Base-by-base conservation (phyloP, 2,113 vertebrate species). In the Pseudopipra pipra region DNA sequence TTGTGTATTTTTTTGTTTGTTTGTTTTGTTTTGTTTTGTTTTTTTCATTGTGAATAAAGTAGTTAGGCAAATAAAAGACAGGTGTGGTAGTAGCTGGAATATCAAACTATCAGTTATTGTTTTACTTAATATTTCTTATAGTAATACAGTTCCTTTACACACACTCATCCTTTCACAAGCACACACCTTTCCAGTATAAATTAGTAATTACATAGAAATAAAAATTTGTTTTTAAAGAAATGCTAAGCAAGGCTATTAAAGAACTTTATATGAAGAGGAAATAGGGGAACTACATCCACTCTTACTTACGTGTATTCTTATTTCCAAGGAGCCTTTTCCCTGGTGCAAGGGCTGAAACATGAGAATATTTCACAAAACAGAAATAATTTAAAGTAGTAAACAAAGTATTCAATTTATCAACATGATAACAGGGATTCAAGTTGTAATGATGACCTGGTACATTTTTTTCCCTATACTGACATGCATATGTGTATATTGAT, bases 211-310 rank as follows among this genome's bases (percentile, higher is more conserved):
- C 41, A 35, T 11, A 46, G 55, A 37, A 81, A 54, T 62, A 78
- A 49, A 74, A 70, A 12, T 4, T 4, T 23, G 12, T 30, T 37
- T 82, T 77, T n/a, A 49, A 83, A 86, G 37, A 63, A 52, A 24
- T 39, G 4, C 15, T 66, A 44, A 81, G 37, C 12, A 72, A 85
- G 13, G 28, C 27, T 66, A 17, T 73, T 76, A 2, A 83, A 14
- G 24, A 55, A 24, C 73, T 79, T 61, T 52, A 41, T 37, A 22
- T n/a, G 55, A 14, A 54, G 54, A 41, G 8, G 12, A 61, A 85
- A 39, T 16, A 28, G 4, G 1, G 23, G 35, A 68, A 7, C 44
- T 72, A 8, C 0, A 0, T 65, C 18, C 28, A 16, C 35, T 83
- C 10, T 44, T 68, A 56, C 16, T 35, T 76, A 41, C 0, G 0